phyloP scores from a whole-genome alignment of 1,140 invertebrate species.

The Heliconius hermathena region DNA sequence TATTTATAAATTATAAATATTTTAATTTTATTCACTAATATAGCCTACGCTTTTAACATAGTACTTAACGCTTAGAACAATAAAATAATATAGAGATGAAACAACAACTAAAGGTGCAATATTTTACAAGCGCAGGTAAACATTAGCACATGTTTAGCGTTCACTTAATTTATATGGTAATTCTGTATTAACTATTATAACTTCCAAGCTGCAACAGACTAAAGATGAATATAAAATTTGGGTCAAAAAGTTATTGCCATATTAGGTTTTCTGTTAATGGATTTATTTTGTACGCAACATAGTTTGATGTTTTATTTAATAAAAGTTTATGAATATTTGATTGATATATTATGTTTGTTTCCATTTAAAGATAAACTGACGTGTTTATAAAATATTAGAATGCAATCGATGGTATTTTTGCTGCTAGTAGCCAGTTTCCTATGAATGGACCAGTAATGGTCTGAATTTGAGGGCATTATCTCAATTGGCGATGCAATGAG shows the following conservation, averaged over 20 bases:
- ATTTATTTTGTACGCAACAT: neutral
- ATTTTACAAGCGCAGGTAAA: constrained; percentile 21
- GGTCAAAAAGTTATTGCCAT: neutral
- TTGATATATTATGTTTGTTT: neutral
- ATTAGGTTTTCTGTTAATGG: neutral
- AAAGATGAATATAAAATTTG: neutral
- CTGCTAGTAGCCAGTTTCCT: constrained; percentile 62
- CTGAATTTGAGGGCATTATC: constrained; percentile 77
- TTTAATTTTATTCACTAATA: too few species aligned
- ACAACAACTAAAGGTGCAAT: neutral
- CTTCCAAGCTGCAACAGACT: neutral
- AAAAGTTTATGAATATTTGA: constrained; percentile 3
- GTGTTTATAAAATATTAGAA: neutral
- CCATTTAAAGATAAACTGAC: neutral
- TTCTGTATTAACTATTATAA: neutral
- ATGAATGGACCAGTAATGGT: constrained; percentile 78
- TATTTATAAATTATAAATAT: too few species aligned
- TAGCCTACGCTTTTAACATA: neutral
- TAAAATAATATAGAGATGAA: constrained; percentile 10
- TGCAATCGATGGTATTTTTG: neutral
- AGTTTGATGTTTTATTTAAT: neutral
- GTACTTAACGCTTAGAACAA: neutral
- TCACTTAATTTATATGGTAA: constrained; percentile 50
- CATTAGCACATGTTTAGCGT: constrained; percentile 50
- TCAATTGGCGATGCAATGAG: constrained; percentile 77